A percentile compares a stretch with the other conserved stretches of the same genome.
Evolutionary conservation across 2,113 vertebrate species (phyloP).

Genomic region (Panurus biarmicus): DNA sequence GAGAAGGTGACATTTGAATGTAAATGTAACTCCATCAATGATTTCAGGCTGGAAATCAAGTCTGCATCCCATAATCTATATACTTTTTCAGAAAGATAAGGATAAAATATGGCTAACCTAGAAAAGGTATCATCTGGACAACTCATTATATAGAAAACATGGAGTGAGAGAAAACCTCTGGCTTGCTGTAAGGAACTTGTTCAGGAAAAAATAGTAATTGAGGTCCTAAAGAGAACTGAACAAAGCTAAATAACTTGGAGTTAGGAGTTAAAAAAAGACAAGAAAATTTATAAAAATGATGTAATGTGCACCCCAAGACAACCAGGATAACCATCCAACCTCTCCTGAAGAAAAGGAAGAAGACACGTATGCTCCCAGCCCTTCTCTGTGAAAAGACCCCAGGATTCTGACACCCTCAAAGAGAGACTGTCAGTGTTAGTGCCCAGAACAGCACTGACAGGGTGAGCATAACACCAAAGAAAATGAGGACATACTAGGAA

Average conservation of each 20-base stretch:
- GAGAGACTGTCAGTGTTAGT: not conserved
- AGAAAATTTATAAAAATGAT: not conserved
- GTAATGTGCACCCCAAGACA: not conserved
- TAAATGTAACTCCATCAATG: not conserved
- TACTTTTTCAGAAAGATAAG: not conserved
- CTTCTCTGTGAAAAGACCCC: not conserved
- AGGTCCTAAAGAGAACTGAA: not conserved
- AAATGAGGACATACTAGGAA: not conserved
- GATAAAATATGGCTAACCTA: not conserved
- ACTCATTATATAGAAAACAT: not conserved
- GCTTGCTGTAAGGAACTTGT: not conserved
- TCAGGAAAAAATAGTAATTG: not conserved
- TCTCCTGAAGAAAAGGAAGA: not conserved
- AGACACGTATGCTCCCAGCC: not conserved
- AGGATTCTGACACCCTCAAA: not conserved
- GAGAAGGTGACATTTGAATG: not conserved
- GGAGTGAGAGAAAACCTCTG: not conserved
- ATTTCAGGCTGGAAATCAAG: not conserved
- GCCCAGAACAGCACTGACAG: not conserved
- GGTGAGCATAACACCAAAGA: not conserved
- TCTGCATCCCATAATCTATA: not conserved
- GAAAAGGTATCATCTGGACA: not conserved
- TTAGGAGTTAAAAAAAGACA: not conserved
- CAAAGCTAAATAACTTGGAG: not conserved
- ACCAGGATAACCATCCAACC: not conserved